Percentiles rank a stretch among this genome's conserved stretches.
phyloP scores from a whole-genome alignment of 2,797 vertebrate genomes.

The Argya squamiceps region DNA sequence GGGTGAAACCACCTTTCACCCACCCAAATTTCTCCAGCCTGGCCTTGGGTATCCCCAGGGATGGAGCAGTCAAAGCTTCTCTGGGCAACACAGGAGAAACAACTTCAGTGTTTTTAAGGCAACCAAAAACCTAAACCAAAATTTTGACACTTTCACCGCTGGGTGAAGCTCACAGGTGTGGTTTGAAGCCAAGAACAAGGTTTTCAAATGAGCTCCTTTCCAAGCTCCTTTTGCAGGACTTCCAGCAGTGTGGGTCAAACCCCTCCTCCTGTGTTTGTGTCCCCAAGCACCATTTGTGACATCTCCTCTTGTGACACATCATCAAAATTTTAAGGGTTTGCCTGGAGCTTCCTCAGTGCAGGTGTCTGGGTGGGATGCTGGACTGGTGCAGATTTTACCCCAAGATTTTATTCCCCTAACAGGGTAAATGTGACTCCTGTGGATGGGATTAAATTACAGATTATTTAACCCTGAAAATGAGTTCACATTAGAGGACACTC shows the following conservation, averaged over 20 bases:
- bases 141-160: not conserved
- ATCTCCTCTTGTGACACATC: not conserved
- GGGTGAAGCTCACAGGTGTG: not conserved
- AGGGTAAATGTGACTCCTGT: not conserved
- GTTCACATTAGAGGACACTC: not conserved
- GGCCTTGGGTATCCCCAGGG: not conserved
- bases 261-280: not conserved
- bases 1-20: not conserved
- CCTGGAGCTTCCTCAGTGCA: not conserved
- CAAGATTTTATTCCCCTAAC: not conserved
- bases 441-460: not conserved
- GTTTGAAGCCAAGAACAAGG: not conserved
- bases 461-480: not conserved
- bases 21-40: not conserved
- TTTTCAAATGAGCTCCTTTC: not conserved
- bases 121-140: not conserved
- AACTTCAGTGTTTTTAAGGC: not conserved
- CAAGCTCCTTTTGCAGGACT: not conserved
- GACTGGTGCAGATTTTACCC: not conserved
- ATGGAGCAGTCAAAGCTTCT: not conserved
- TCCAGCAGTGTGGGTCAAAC: rapidly evolving
- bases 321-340: not conserved
- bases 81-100: not conserved
- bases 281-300: not conserved
- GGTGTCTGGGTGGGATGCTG: not conserved